Evolutionary conservation across 1,140 invertebrate genomes (phyloP).

Genomic region (Tetraneura akinire): DNA sequence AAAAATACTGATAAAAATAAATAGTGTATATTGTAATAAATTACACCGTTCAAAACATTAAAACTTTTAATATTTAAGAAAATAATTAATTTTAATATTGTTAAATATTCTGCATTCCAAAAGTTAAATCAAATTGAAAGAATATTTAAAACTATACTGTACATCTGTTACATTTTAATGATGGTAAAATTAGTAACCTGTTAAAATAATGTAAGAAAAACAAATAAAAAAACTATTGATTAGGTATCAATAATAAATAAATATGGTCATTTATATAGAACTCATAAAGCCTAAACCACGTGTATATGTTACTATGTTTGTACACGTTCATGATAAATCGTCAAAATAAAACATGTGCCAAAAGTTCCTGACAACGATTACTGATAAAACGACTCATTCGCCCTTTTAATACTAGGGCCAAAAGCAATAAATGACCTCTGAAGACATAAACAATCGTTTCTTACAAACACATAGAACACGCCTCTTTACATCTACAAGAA

Average conservation of each 20-base stretch:
- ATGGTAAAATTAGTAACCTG: too few species aligned
- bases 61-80: too few species aligned
- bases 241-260: not conserved
- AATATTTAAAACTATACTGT: too few species aligned
- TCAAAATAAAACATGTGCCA: conserved; percentile 27
- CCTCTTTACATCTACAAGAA: conserved; percentile 23
- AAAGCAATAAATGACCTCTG: conserved; percentile 35
- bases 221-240: too few species aligned
- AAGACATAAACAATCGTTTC: conserved; percentile 37
- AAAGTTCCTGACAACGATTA: conserved; percentile 12
- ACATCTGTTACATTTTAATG: too few species aligned
- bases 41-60: too few species aligned
- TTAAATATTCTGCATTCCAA: too few species aligned
- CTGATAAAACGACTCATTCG: conserved; percentile 45
- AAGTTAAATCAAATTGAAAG: too few species aligned
- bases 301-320: not conserved
- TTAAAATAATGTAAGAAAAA: too few species aligned
- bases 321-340: conserved; percentile 32
- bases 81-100: too few species aligned
- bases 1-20: too few species aligned
- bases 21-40: too few species aligned
- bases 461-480: conserved; percentile 14
- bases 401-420: conserved; percentile 33
- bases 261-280: not conserved
- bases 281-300: not conserved